Conservation (phyloP, 1,140 invertebrate species). For the Penaeus japonicus region DNA sequence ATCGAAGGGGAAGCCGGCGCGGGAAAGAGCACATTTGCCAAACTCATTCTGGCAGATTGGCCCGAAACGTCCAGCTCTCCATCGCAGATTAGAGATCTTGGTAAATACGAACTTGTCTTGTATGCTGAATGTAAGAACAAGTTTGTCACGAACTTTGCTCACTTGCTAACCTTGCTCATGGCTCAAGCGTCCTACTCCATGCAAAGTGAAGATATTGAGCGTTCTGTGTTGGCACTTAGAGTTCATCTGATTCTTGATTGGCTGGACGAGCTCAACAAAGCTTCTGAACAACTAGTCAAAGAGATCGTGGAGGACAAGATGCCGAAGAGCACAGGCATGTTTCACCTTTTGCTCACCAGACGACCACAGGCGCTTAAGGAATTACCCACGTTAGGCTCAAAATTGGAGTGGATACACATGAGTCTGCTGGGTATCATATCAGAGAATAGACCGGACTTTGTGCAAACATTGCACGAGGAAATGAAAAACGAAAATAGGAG, state of each 20-base stretch:
- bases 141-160: background rate
- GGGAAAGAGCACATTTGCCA: constrained; percentile 36
- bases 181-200: background rate
- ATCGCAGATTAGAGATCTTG: background rate
- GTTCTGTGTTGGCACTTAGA: constrained; percentile 1
- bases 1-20: constrained; percentile 40
- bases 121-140: constrained; percentile 30
- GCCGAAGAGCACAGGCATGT: background rate
- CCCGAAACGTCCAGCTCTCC: background rate
- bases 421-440: background rate
- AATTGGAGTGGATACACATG: background rate
- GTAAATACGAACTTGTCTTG: constrained; percentile 20
- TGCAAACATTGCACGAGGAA: constrained; percentile 27
- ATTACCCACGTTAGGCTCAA: background rate
- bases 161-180: constrained; percentile 1
- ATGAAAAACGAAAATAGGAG: constrained; percentile 11
- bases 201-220: background rate
- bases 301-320: background rate
- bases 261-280: constrained; percentile 31
- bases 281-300: background rate
- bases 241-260: constrained; percentile 33
- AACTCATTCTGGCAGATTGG: constrained; percentile 38
- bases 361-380: constrained; percentile 2
- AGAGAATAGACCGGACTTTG: constrained; percentile 31
- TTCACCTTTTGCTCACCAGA: constrained; percentile 28